Conservation (phyloP, 2,888 invertebrate species). For the Galerucella calmariensis region DNA sequence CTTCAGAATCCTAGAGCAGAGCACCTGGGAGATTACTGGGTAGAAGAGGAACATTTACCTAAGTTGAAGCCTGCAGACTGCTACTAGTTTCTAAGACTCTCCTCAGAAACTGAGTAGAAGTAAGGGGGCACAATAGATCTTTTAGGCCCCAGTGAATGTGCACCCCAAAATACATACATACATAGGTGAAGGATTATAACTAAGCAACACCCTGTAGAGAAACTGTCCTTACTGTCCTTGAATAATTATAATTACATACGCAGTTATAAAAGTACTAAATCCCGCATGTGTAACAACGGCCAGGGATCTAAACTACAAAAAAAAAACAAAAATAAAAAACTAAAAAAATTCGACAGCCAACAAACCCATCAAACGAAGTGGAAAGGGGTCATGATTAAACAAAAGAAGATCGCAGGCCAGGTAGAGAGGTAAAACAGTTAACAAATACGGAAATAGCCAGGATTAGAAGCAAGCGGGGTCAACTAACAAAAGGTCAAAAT, state of each 20-base stretch:
- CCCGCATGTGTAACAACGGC: conserved; percentile 14
- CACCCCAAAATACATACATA: too few species aligned
- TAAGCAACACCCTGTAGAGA: neutral
- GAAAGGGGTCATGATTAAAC: conserved; percentile 46
- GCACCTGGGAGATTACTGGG: too few species aligned
- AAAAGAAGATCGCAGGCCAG: conserved; percentile 43
- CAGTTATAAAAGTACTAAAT: conserved; percentile 6
- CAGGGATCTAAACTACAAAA: neutral
- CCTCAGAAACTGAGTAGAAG: too few species aligned
- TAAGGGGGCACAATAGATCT: too few species aligned
- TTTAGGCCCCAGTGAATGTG: too few species aligned
- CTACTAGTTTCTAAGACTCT: too few species aligned
- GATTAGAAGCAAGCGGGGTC: conserved; percentile 46
- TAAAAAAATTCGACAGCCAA: conserved; percentile 21
- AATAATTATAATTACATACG: neutral
- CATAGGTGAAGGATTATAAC: neutral
- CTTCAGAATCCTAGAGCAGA: too few species aligned
- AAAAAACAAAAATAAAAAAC: conserved; percentile 34
- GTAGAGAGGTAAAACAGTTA: conserved; percentile 43
- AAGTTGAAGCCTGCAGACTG: too few species aligned
- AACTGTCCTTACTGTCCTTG: neutral
- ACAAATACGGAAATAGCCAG: conserved; percentile 48
- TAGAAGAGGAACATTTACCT: too few species aligned
- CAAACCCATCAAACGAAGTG: conserved; percentile 39
- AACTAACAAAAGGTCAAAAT: conserved; percentile 58